Base-by-base conservation (phyloP, 2,888 invertebrate genomes). In the Amiota minor region DNA sequence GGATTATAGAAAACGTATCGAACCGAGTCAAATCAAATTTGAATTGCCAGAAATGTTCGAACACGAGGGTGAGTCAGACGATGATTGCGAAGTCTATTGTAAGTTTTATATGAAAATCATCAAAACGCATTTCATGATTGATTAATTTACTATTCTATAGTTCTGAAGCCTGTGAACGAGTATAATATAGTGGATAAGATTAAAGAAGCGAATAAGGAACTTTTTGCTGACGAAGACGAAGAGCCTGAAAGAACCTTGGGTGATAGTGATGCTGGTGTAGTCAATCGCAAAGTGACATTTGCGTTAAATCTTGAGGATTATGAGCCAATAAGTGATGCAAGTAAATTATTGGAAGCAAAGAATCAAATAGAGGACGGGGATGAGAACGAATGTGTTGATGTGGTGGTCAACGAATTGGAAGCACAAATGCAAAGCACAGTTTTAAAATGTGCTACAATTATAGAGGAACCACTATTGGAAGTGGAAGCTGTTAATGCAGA, bases 101-200 rank as follows among this genome's bases (percentile, higher is more conserved):
- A 81, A 89, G 89, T 87, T 73, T 55, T 14, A n/a, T 8, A 18
- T 50, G 12, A 9, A 23, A 47, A 14, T 65, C 10, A 35, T 14
- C 62, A 77, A 70, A 67, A 83, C 81, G 79, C 76, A 81, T 67
- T 72, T 2, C 11, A 12, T 53, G 23, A 18, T 23, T 14, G 82
- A 45, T 75, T 84, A 71, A 74, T 83, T 76, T 79, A 82, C 79
- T 83, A 77, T 71, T 77, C 77, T 75, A 69, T 77, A 89, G 89
- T 89, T 80, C 82, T 89, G 61, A 89, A 88, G 74, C 89, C 89
- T 10, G 90, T 91, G 49, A 91, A 91, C 74, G 91, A 91, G 65
- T 92, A 92, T 83, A 91, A 92, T 81, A 91, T 92, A 74, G 88
- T 90, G 75, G 91, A 91, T 80, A 92, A 91, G 87, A 90, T 92